These are phyloP conservation scores for Ostrea denselamellosa DNA, from an alignment of 1,140 invertebrate species.

Conservation along the genomic window DNA sequence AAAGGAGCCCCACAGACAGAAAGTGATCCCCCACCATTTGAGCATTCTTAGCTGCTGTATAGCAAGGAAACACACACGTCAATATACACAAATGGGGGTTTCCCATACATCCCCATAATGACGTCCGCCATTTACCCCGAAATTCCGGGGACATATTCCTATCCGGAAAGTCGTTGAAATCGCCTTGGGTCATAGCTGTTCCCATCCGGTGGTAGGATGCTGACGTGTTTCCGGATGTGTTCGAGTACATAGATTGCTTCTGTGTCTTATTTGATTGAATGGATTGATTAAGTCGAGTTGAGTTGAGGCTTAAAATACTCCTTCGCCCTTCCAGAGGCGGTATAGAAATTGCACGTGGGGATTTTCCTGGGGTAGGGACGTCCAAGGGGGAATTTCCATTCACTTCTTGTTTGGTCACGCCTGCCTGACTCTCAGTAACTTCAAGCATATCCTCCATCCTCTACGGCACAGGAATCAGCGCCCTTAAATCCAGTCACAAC, in stretches of 20 bases:
- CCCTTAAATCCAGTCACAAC: background rate
- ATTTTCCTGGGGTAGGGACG: background rate
- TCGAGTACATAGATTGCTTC: background rate
- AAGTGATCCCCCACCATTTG: constrained; percentile 67
- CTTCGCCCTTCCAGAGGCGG: background rate
- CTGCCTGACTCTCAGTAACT: background rate
- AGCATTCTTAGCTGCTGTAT: constrained; percentile 67
- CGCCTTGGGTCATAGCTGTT: background rate
- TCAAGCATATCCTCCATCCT: background rate
- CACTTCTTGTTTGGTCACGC: background rate
- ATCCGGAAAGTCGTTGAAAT: constrained; percentile 8
- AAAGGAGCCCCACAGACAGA: constrained; percentile 58
- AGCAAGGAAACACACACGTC: constrained; percentile 69
- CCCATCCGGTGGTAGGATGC: background rate
- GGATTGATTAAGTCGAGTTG: background rate
- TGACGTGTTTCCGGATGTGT: background rate
- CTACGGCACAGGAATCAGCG: too few relatives aligned
- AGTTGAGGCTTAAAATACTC: background rate
- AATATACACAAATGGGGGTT: constrained; percentile 67
- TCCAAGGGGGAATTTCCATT: background rate
- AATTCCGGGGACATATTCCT: background rate
- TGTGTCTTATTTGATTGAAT: background rate
- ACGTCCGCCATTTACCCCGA: background rate
- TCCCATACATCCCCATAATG: constrained; percentile 68
- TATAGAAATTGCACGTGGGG: background rate